phyloP scores from a whole-genome alignment of 2,888 invertebrate species.

The Diarsia rubi region DNA sequence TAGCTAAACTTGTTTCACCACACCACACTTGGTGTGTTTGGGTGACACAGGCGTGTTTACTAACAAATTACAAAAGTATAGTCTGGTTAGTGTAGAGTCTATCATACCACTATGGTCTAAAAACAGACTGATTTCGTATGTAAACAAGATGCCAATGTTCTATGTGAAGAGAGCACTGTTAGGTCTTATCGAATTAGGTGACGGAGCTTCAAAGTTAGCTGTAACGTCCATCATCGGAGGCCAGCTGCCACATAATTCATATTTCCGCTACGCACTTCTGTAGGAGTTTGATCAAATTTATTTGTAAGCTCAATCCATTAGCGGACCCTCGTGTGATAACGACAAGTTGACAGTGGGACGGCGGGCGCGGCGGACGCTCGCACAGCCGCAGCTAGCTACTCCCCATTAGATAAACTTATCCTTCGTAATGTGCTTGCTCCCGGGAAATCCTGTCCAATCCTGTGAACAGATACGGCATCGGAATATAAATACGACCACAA shows the following conservation, averaged over 20 bases:
- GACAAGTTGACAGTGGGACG: conserved; percentile 79
- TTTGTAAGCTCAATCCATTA: conserved; percentile 87
- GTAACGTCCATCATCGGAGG: conserved; percentile 62
- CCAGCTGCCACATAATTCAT: conserved; percentile 79
- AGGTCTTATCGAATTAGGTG: conserved; percentile 36
- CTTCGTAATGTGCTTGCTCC: conserved; percentile 46
- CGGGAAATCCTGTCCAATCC: conserved; percentile 37
- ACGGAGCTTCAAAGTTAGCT: conserved; percentile 51
- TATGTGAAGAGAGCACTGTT: conserved; percentile 24
- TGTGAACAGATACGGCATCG: conserved; percentile 25
- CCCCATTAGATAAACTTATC: conserved; percentile 70
- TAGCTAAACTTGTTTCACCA: background rate
- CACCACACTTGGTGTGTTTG: background rate
- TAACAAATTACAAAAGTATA: conserved; percentile 10
- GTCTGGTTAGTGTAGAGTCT: background rate
- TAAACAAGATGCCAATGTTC: conserved; percentile 39
- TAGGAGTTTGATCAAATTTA: conserved; percentile 85
- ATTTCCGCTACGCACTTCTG: conserved; percentile 86
- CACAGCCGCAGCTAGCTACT: conserved; percentile 54
- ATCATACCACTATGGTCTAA: conserved; percentile 1
- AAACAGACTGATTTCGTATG: conserved; percentile 16
- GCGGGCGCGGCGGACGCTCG: conserved; percentile 75
- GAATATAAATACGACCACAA: conserved; percentile 48
- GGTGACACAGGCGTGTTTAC: conserved; percentile 19
- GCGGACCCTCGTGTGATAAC: conserved; percentile 85